Evolutionary conservation across 37 sponge, comb jelly and placozoan species (phyloP).

Genomic region (Chondrilla cf. caribensis): DNA sequence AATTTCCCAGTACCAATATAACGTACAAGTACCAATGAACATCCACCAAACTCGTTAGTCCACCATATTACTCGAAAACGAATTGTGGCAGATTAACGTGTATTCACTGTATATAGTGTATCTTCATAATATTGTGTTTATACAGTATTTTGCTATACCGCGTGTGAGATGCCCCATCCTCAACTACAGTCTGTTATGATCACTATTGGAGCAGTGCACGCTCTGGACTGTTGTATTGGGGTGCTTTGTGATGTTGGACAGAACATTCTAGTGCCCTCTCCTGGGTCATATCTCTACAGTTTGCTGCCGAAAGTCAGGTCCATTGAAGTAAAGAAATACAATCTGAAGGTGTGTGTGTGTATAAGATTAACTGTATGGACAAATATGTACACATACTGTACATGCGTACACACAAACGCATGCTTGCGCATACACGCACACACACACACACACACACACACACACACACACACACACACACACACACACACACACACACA

Average conservation of each 20-base stretch:
- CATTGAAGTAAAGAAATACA: not conserved
- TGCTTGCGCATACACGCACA: not conserved
- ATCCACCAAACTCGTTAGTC: too few relatives aligned
- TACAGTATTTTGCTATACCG: too few relatives aligned
- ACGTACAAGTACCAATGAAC: too few relatives aligned
- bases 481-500: slow-evolving; percentile 22
- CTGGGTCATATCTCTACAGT: not conserved
- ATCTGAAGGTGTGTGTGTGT: not conserved
- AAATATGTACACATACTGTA: not conserved
- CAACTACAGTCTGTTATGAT: not conserved
- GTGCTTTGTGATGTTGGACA: slow-evolving; percentile 9
- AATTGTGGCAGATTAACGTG: too few relatives aligned
- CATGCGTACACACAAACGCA: not conserved
- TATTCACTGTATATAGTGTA: too few relatives aligned
- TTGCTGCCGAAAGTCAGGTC: not conserved
- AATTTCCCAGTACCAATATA: too few relatives aligned
- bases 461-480: slow-evolving; percentile 22
- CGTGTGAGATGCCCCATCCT: too few relatives aligned
- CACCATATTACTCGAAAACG: too few relatives aligned
- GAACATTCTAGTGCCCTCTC: not conserved
- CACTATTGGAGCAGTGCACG: not conserved
- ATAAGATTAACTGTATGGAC: not conserved
- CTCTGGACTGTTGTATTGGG: not conserved
- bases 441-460: slow-evolving; percentile 5
- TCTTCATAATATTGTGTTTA: too few relatives aligned